These are phyloP conservation scores for Volucella inanis DNA, from an alignment of 2,888 invertebrate species.

Conservation along the genomic window DNA sequence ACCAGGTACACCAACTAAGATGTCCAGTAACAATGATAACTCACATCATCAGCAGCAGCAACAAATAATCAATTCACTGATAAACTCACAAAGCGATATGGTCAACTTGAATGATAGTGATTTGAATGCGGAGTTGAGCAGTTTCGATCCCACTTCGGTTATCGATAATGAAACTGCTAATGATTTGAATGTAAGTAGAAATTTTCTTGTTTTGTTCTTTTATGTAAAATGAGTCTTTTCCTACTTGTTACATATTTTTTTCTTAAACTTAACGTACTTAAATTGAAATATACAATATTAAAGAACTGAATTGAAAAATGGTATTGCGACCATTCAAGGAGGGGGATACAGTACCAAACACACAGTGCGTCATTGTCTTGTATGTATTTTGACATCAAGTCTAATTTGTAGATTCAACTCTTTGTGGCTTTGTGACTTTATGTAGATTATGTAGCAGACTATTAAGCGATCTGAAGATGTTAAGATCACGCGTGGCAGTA, in stretches of 20 bases:
- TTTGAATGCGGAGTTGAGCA: slow-evolving; percentile 91
- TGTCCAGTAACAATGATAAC: slow-evolving; percentile 79
- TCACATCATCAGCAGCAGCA: slow-evolving; percentile 81
- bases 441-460: too few relatives aligned
- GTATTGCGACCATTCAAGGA: too few relatives aligned
- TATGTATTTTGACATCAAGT: too few relatives aligned
- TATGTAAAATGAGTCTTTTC: background rate
- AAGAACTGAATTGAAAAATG: too few relatives aligned
- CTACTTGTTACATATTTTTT: background rate
- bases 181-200: slow-evolving; percentile 93
- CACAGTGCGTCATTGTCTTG: too few relatives aligned
- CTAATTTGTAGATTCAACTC: too few relatives aligned
- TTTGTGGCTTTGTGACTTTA: too few relatives aligned
- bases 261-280: too few relatives aligned
- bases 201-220: background rate
- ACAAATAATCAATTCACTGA: slow-evolving; percentile 80
- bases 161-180: slow-evolving; percentile 95
- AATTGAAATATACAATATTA: too few relatives aligned
- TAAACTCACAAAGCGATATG: slow-evolving; percentile 79
- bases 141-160: slow-evolving; percentile 96
- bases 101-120: slow-evolving; percentile 87
- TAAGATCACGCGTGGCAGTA: too few relatives aligned
- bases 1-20: slow-evolving; percentile 82
- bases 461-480: too few relatives aligned
- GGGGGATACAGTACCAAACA: too few relatives aligned